Base-by-base conservation (phyloP, 2,888 invertebrate species). In the Noctua comes region DNA sequence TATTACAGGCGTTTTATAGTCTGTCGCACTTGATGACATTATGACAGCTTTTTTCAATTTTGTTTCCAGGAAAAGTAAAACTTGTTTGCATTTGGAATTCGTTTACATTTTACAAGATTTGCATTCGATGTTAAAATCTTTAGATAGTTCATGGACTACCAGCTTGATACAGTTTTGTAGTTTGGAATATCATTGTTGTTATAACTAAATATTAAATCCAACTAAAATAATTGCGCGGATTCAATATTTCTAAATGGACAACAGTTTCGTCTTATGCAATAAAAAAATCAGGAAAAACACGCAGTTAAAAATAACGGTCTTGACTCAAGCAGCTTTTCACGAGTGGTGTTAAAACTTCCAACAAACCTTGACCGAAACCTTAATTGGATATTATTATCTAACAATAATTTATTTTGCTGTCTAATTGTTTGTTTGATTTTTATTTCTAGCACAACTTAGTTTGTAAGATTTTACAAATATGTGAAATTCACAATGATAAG, bases 1-100 rank as follows among this genome's bases (percentile, higher is more conserved):
- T 82, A 78, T 72, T 59, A 57, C 57, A 69, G 36, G 51, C 71
- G 48, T 82, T 84, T 82, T 78, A 85, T 66, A 78, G 82, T 46
- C 73, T 73, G 70, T 82, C 73, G 36, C 31, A 69, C 68, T 74
- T 73, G 76, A 79, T 68, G 71, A 74, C 57, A 48, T 85, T 82
- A 74, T 82, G 79, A 79, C 73, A 46, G 36, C 10, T 77, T 54
- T 69, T 80, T 79, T 57, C 46, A 46, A 73, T 73, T 51, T 27
- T 46, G 24, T 72, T 73, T 54, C 27, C 27, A 36, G 24, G 18
- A 24, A 31, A 64, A 54, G 31, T 71, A 72, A 77, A 81, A 57
- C n/a, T 82, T 36, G 18, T 46, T 21, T 40, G 10, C 40, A 43
- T 77, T 77, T 68, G 62, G 40, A 77, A 82, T 69, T 68, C 16